Base-by-base conservation (phyloP, 2,113 vertebrate genomes). In the Condylura cristata region DNA sequence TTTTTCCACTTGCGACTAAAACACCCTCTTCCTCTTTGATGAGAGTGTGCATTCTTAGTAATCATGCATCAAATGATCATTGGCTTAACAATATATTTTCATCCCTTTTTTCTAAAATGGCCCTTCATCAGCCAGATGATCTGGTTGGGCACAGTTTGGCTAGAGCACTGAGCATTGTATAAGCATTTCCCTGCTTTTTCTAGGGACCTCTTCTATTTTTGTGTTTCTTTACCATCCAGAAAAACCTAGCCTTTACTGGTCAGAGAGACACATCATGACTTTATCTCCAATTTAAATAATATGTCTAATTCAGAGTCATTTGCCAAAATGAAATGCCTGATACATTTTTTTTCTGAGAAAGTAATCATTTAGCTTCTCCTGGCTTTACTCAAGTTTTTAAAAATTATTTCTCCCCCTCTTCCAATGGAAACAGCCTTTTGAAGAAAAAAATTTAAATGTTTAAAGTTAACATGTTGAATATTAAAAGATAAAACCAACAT, bases 311-410 rank as follows among this genome's bases (percentile, higher is more conserved):
- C 87, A 83, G 48, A 74, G 41, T 74, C 24, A 65, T 85, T 80
- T 92, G 63, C 72, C 86, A 87, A 83, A 94, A 44, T 79, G 51
- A 89, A 93, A 91, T 18, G 41, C 24, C 74, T 86, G 48, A 30
- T 82, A 74, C 18, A 28, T 37, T 88, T 84, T 22, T 37, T 88
- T 84, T 22, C 34, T 89, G 83, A 28, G 44, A 89, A 94, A 94
- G 91, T 70, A 72, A 94, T 86, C 80, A 85, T n/a, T 93, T 86
- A 78, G 66, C 18, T 56, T 95, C 85, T 86, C 48, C 65, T 94
- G 92, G 90, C 34, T 28, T 89, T 86, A n/a, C 63, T 89, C 34
- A 86, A 78, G 63, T 63, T 76, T 89, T 81, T 30, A n/a, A 41
- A 92, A 93, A 70, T 79, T 30, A 71, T 93, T 91, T 95, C 17